These are phyloP conservation scores for Microctonus brassicae DNA, from an alignment of 2,888 invertebrate species.

Conservation along the genomic window DNA sequence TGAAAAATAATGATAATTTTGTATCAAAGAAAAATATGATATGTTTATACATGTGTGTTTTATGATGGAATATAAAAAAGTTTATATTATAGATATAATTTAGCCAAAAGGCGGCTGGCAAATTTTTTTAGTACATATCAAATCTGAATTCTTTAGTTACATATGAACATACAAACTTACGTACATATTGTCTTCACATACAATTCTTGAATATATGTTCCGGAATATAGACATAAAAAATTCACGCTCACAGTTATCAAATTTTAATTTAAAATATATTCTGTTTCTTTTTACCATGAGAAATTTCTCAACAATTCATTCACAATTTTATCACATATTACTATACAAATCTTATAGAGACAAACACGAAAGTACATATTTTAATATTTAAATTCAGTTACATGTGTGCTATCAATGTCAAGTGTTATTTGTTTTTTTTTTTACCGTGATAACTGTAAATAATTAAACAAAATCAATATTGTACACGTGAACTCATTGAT, in stretches of 20 bases:
- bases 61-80: background rate
- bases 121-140: background rate
- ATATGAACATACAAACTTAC: background rate
- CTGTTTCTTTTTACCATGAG: background rate
- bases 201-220: background rate
- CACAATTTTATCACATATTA: background rate
- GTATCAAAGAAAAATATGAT: conserved; percentile 9
- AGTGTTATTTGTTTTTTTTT: too few species aligned
- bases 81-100: background rate
- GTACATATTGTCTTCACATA: background rate
- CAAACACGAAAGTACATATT: background rate
- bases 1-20: background rate
- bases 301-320: too few species aligned
- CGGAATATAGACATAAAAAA: background rate
- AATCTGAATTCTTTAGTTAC: background rate
- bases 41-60: background rate
- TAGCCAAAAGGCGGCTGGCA: background rate
- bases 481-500: too few species aligned
- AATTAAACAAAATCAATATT: too few species aligned
- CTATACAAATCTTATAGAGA: background rate
- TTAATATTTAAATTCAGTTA: too few species aligned
- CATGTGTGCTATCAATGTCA: too few species aligned
- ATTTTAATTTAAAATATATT: background rate
- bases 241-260: background rate
- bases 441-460: too few species aligned